Percentiles rank a stretch among this genome's conserved stretches.
These are phyloP conservation scores for Drosophila bunnanda DNA, from an alignment of 2,888 invertebrate genomes.

Conservation along the genomic window DNA sequence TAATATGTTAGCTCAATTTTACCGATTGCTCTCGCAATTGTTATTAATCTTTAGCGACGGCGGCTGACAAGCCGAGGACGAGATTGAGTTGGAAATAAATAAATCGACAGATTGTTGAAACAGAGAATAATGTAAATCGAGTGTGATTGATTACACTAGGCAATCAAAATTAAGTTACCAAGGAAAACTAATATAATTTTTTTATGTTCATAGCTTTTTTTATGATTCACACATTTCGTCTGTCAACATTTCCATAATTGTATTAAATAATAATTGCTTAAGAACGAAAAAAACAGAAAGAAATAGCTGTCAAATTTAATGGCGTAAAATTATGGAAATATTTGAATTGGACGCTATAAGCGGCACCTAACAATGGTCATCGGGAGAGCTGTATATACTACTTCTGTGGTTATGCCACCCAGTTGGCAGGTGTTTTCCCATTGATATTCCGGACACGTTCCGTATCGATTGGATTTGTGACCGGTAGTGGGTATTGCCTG, in stretches of 20 bases:
- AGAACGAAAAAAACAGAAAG: background rate
- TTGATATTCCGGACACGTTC: slow-evolving; percentile 57
- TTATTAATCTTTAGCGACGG: slow-evolving; percentile 70
- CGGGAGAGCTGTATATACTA: slow-evolving; percentile 24
- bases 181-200: slow-evolving; percentile 8
- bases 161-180: slow-evolving; percentile 12
- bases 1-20: slow-evolving; percentile 58
- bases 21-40: slow-evolving; percentile 51
- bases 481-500: slow-evolving; percentile 47
- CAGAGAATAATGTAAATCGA: slow-evolving; percentile 21
- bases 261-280: slow-evolving; percentile 18
- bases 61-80: slow-evolving; percentile 66
- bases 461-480: slow-evolving; percentile 43
- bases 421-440: slow-evolving; percentile 54
- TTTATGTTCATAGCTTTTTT: background rate
- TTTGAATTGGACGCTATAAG: slow-evolving; percentile 43
- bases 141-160: slow-evolving; percentile 52
- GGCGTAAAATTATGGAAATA: slow-evolving; percentile 42
- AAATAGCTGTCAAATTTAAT: slow-evolving; percentile 47
- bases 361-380: slow-evolving; percentile 51
- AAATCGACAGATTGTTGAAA: slow-evolving; percentile 22
- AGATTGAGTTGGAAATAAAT: slow-evolving; percentile 26
- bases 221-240: slow-evolving; percentile 29
- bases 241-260: slow-evolving; percentile 19
- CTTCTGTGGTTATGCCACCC: slow-evolving; percentile 14